Evolutionary conservation across 2,888 invertebrate genomes (phyloP), one percentile per base, ranked within the genome.

Genomic region (Pyrrhia umbra): DNA sequence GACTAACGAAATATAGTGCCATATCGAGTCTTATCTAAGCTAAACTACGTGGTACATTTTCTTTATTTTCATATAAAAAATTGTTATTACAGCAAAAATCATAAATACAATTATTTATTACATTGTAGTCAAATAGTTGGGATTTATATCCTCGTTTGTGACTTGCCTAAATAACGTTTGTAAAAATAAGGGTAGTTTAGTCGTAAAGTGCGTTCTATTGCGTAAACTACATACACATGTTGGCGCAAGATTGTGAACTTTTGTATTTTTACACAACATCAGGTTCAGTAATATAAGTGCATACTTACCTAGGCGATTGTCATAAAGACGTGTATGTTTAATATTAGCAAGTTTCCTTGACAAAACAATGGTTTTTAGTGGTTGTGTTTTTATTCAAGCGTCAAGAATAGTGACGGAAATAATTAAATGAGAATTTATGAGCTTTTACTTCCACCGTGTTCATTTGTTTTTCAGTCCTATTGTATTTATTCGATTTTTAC

Each of bases 171-270:
- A 45, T 58, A 20, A 47, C 27, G 6, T 43, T 13, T 20, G 39
- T 43, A 55, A 62, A 62, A 50, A 52, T 47, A 43, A 39, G 6
- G n/a, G 46, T 49, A 72, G 39, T 66, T 62, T 40, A 49, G 43
- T 20, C 37, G n/a, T 56, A 45, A 56, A 71, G 40, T 52, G 13
- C 47, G 8, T 39, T n/a, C 6, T 42, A 30, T 56, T 39, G 21
- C 21, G 46, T 42, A 21, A 51, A 51, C 16, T 25, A 34, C 6
- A 9, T 27, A 34, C n/a, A 30, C 52, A 37, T 10, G n/a, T 21
- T 56, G 23, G 40, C 21, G 40, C 16, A 9, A n/a, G 37, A 57
- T 42, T 16, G n/a, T 23, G n/a, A 42, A 43, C 21, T 43, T 52
- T 16, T 21, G 10, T 52, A 42, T 13, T 23, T 16, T 37, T 13